phyloP scores from a whole-genome alignment of 37 sponge, comb jelly and placozoan species.

The Haliclona indistincta region DNA sequence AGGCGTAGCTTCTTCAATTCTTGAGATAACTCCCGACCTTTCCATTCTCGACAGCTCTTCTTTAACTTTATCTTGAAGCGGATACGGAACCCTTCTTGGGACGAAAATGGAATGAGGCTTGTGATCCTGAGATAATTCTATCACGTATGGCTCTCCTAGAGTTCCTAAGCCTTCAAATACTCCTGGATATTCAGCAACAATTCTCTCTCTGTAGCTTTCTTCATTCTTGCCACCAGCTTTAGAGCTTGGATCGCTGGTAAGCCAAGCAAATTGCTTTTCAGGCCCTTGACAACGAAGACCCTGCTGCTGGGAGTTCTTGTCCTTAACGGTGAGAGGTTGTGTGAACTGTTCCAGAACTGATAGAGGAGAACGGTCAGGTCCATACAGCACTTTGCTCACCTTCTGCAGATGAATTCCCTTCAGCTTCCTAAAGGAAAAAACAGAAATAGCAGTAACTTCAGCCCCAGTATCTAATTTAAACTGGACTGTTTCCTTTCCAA shows the following conservation, averaged over 20 bases:
- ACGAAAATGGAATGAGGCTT: neutral
- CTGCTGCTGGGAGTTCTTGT: neutral
- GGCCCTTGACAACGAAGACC: neutral
- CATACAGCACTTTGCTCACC: no score
- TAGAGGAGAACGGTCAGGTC: neutral
- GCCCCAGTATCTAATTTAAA: no score
- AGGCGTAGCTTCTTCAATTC: neutral
- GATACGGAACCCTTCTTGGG: slow-evolving; percentile 17
- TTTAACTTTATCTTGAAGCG: neutral
- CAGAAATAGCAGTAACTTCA: no score
- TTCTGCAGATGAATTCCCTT: no score
- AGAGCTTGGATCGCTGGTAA: neutral
- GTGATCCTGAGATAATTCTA: neutral
- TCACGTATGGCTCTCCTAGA: neutral
- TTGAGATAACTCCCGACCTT: slow-evolving; percentile 17
- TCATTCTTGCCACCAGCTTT: neutral
- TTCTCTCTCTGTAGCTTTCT: neutral
- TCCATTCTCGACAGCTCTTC: slow-evolving; percentile 39
- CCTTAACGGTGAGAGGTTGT: neutral
- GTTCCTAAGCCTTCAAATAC: slow-evolving; percentile 17
- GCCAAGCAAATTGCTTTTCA: neutral
- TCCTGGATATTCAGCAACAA: neutral
- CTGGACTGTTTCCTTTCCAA: no score
- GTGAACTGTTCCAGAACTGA: neutral
- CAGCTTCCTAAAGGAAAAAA: no score